Conservation (phyloP, 2,888 invertebrate genomes). For the Crematogaster levior region DNA sequence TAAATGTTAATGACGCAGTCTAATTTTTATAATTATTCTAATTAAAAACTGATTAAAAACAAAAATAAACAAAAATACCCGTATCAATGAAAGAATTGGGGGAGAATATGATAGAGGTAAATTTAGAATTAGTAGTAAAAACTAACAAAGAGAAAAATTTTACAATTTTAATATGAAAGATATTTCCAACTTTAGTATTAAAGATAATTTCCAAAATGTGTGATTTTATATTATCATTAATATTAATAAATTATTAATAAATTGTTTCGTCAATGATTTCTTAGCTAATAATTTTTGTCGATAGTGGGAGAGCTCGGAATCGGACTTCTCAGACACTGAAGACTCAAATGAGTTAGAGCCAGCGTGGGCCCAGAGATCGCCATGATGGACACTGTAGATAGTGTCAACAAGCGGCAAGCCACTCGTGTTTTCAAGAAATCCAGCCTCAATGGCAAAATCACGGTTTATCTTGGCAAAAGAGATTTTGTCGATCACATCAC, state of each 20-base stretch:
- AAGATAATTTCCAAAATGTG: not conserved
- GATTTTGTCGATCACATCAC: slow-evolving; percentile 97
- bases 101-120: slow-evolving; percentile 34
- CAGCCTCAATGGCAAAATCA: slow-evolving; percentile 88
- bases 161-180: not conserved
- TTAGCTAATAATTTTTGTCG: not conserved
- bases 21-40: not conserved
- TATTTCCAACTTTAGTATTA: too few species aligned
- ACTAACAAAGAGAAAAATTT: not conserved
- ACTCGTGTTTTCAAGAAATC: slow-evolving; percentile 84
- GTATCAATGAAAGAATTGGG: slow-evolving; percentile 15
- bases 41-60: too few species aligned
- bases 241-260: not conserved
- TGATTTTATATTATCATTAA: not conserved
- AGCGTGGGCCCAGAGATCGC: slow-evolving; percentile 71
- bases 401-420: slow-evolving; percentile 81
- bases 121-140: not conserved
- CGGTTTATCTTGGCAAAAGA: slow-evolving; percentile 95
- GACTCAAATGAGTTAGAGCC: slow-evolving; percentile 79
- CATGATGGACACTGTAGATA: slow-evolving; percentile 82
- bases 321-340: slow-evolving; percentile 76
- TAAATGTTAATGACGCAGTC: not conserved
- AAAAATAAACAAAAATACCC: not conserved
- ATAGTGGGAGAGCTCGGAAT: slow-evolving; percentile 77
- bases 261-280: not conserved